These are phyloP conservation scores for Ridgeia piscesae DNA, from an alignment of 1,140 invertebrate genomes.

Conservation along the genomic window DNA sequence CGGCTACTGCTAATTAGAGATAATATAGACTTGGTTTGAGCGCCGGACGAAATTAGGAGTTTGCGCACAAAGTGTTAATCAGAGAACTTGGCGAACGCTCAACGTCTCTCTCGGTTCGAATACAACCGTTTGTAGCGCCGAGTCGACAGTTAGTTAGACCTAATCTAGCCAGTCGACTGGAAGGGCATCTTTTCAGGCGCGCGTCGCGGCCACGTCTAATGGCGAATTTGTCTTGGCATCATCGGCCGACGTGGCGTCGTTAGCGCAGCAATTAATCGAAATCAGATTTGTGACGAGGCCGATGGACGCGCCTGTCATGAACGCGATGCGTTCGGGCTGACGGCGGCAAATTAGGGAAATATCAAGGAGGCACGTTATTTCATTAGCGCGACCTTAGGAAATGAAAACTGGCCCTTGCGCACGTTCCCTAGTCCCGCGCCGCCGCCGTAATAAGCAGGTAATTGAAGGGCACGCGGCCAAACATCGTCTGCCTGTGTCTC, in stretches of 20 bases:
- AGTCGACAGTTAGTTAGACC: not conserved
- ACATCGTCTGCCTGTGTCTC: not conserved
- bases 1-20: not conserved
- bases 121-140: not conserved
- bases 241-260: not conserved
- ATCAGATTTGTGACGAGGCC: not conserved
- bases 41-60: not conserved
- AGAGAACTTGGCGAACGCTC: not conserved
- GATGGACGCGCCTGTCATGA: not conserved
- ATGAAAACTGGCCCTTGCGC: not conserved
- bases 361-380: slow-evolving; percentile 5
- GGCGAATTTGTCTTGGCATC: not conserved
- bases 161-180: not conserved
- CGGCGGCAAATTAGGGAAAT: not conserved
- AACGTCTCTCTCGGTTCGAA: not conserved
- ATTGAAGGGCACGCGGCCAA: not conserved
- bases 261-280: not conserved
- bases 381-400: slow-evolving; percentile 3
- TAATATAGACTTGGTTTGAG: not conserved
- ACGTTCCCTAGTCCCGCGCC: not conserved
- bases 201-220: not conserved
- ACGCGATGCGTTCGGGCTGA: not conserved
- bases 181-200: not conserved
- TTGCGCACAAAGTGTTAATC: not conserved
- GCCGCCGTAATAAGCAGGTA: not conserved